A percentile compares a stretch with the other conserved stretches of the same genome.
Conservation (phyloP, 2,888 invertebrate genomes). For the Adelognathus sp. region DNA sequence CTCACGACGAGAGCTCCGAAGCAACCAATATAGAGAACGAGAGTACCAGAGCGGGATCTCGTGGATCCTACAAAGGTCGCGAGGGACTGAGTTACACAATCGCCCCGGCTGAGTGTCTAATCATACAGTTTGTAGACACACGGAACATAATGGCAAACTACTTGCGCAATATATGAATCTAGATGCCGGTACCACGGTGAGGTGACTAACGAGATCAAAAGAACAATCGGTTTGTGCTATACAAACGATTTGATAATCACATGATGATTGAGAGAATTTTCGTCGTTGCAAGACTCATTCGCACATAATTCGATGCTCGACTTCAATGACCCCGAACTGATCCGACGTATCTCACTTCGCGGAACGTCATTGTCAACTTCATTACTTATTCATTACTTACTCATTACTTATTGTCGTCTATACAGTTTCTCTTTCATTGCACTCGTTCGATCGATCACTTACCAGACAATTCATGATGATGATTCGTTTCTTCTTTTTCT, state of each 20-base stretch:
- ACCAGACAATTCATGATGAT: constrained; percentile 76
- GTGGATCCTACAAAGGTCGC: constrained; percentile 62
- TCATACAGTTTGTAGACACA: constrained; percentile 45
- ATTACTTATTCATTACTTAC: constrained; percentile 14
- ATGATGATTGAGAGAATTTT: background rate
- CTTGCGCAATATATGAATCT: constrained; percentile 48
- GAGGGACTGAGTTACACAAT: constrained; percentile 63
- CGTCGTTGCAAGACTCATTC: background rate
- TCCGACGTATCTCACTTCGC: background rate
- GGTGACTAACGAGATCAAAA: constrained; percentile 41
- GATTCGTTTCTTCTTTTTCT: constrained; percentile 13
- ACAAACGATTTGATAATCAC: background rate
- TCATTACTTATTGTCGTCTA: background rate
- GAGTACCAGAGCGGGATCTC: constrained; percentile 47
- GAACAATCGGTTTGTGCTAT: constrained; percentile 11
- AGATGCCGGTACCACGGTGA: constrained; percentile 9
- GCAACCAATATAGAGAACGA: constrained; percentile 19
- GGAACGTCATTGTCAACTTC: background rate
- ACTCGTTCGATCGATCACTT: constrained; percentile 64
- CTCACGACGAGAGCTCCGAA: constrained; percentile 53
- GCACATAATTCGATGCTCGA: background rate
- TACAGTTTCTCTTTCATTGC: background rate
- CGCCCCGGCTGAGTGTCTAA: constrained; percentile 49
- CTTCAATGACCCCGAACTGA: background rate
- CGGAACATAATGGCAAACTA: constrained; percentile 30